Evolutionary conservation across 2,888 invertebrate species (phyloP).

Genomic region (Saturnia pavonia): DNA sequence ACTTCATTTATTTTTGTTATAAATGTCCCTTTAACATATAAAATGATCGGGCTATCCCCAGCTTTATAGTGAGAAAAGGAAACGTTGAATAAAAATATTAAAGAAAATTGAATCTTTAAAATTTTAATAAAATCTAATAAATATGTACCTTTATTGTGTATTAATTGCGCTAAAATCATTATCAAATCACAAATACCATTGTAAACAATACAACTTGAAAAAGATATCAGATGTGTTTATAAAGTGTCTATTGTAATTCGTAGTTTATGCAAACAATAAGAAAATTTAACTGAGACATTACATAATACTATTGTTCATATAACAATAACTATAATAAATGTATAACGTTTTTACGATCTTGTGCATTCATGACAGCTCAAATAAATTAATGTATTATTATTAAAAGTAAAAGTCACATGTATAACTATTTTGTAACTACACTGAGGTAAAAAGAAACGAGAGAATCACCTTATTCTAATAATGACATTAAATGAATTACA

Average conservation of each 20-base stretch:
- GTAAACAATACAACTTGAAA: neutral
- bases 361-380: constrained; percentile 64
- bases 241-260: neutral
- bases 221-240: neutral
- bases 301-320: constrained; percentile 16
- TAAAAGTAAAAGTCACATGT: constrained; percentile 28
- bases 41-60: constrained; percentile 8
- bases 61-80: neutral
- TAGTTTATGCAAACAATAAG: neutral
- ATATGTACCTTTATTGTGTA: neutral
- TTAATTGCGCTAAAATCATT: neutral
- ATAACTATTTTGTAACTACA: constrained; percentile 44
- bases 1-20: constrained; percentile 39
- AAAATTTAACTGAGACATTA: neutral
- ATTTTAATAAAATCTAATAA: neutral
- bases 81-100: neutral
- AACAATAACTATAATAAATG: constrained; percentile 35
- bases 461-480: constrained; percentile 48
- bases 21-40: constrained; percentile 20
- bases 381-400: constrained; percentile 36
- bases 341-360: constrained; percentile 45
- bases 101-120: neutral
- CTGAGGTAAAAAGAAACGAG: constrained; percentile 69
- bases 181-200: neutral
- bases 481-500: constrained; percentile 68